Evolutionary conservation across 2,888 invertebrate species (phyloP), one percentile per base, ranked within the genome.

Genomic region (Lasioglossum pauxillum): DNA sequence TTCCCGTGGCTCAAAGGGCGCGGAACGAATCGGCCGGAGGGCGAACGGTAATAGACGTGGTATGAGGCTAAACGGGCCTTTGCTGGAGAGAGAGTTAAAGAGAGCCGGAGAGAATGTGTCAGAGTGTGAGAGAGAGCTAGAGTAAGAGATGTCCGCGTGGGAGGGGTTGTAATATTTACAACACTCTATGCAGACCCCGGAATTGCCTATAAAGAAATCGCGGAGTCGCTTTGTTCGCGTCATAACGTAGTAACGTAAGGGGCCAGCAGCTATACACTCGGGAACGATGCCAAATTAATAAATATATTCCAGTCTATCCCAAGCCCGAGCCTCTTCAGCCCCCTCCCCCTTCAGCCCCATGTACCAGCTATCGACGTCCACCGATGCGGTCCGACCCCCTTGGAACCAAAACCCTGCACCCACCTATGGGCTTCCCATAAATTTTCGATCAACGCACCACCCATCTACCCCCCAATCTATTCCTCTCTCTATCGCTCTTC

Each of bases 191-290:
- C 93, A 93, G 93, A 93, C 90, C 93, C 92, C 92, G 94, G 94
- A 95, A 95, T 95, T 95, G 95, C 95, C 95, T 95, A 95, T 95
- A 95, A 95, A 95, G 94, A 95, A 95, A 95, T 95, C 93, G 94
- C 91, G 91, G 91, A 93, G 92, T 94, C 94, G 94, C 94, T 95
- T 95, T 94, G 95, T 95, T 95, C 95, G 94, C 94, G 94, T 94
- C 94, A 95, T 95, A 94, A 95, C 95, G 93, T 93, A 93, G 94
- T 94, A 94, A 94, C 93, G 93, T 93, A 94, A 94, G 92, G 91
- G 91, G 92, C 91, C 91, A 91, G 91, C 89, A 91, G 92, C 93
- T 93, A 93, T 92, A 93, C 92, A 92, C 90, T 90, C 92, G 94
- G 94, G 94, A 94, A 89, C 91, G 88, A 92, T 94, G 94, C 94